Conservation (phyloP, 2,888 invertebrate species). For the Heliconius erato region DNA sequence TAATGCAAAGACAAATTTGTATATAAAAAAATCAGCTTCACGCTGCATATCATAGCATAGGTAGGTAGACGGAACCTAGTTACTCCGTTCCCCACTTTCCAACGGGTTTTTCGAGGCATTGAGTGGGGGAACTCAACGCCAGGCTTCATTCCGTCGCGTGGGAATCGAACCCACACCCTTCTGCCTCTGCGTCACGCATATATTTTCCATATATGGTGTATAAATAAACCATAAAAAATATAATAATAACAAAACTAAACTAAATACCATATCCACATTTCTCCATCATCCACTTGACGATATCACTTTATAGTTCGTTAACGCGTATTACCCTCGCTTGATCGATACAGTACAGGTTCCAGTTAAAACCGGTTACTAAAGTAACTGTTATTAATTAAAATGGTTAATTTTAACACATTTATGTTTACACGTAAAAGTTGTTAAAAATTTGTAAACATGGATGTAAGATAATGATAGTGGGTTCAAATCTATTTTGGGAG, state of each 20-base stretch:
- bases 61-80: too few relatives aligned
- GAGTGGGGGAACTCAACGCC: too few relatives aligned
- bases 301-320: conserved; percentile 77
- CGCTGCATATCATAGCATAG: too few relatives aligned
- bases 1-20: too few relatives aligned
- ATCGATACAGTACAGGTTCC: conserved; percentile 72
- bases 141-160: too few relatives aligned
- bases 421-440: neutral
- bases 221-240: neutral
- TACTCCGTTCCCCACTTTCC: too few relatives aligned
- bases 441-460: conserved; percentile 7
- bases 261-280: conserved; percentile 55
- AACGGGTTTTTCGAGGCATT: too few relatives aligned
- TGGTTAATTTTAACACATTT: conserved; percentile 15
- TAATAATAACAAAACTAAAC: neutral
- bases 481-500: neutral
- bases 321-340: conserved; percentile 75
- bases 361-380: conserved; percentile 54
- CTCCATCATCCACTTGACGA: conserved; percentile 59
- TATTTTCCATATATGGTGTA: neutral
- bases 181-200: neutral
- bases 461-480: neutral
- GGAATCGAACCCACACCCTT: too few relatives aligned
- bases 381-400: conserved; percentile 40
- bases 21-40: too few relatives aligned